Evolutionary conservation across 2,888 invertebrate genomes (phyloP).

Genomic region (Adineta ricciae): DNA sequence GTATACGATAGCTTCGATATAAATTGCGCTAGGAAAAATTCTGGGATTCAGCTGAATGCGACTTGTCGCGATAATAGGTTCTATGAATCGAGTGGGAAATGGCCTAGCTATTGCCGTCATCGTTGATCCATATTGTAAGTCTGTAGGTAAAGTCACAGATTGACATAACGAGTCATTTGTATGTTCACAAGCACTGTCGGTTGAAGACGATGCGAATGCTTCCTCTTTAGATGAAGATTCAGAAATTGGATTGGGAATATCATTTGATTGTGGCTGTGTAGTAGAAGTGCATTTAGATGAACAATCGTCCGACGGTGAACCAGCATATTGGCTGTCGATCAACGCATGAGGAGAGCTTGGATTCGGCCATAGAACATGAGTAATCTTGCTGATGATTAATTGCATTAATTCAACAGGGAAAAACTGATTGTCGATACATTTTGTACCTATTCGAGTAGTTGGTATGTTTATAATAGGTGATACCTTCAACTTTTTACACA

Average conservation of each 20-base stretch:
- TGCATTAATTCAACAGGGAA: too few relatives aligned
- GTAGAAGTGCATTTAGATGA: not conserved
- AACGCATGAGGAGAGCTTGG: not conserved
- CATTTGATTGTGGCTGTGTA: not conserved
- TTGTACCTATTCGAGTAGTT: too few relatives aligned
- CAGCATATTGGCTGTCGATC: not conserved
- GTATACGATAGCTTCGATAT: not conserved
- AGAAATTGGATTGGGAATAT: not conserved
- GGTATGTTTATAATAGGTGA: too few relatives aligned
- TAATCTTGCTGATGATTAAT: too few relatives aligned
- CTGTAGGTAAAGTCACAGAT: not conserved
- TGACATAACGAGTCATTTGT: too few relatives aligned
- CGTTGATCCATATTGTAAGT: not conserved
- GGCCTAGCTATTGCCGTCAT: not conserved
- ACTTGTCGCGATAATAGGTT: not conserved
- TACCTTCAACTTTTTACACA: too few relatives aligned
- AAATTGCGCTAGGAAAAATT: too few relatives aligned
- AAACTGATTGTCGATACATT: too few relatives aligned
- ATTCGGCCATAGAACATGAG: too few relatives aligned
- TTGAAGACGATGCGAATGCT: not conserved
- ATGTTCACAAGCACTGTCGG: too few relatives aligned
- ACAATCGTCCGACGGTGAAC: not conserved
- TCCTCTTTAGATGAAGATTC: not conserved
- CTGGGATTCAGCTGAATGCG: not conserved
- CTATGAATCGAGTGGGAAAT: not conserved